These are phyloP conservation scores for Dasypus novemcinctus DNA, from an alignment of 2,113 vertebrate species.

Conservation along the genomic window DNA sequence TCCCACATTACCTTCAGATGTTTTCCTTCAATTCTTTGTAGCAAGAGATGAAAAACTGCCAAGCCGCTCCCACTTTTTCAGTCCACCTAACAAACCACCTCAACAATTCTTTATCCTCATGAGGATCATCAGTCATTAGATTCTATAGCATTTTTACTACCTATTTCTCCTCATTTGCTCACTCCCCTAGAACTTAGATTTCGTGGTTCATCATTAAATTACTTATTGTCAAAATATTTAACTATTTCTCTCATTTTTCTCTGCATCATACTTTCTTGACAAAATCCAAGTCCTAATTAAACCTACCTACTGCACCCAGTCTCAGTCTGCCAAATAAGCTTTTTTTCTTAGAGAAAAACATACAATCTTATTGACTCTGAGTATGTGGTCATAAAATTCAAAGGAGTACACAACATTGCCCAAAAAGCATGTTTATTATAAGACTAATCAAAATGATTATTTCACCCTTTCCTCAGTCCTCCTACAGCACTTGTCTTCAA, in stretches of 20 bases:
- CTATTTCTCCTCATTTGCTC: neutral
- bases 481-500: neutral
- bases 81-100: neutral
- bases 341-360: neutral
- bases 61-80: neutral
- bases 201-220: neutral
- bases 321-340: neutral
- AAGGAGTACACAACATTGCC: neutral
- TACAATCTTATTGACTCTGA: neutral
- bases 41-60: neutral
- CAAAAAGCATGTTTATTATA: neutral
- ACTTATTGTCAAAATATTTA: neutral
- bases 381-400: neutral
- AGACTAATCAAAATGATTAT: neutral
- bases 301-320: neutral
- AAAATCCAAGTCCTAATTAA: slow-evolving; percentile 14
- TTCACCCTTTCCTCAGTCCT: neutral
- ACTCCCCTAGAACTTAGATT: neutral
- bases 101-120: neutral
- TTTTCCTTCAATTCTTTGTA: neutral
- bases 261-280: neutral
- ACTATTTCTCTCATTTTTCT: neutral
- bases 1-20: neutral
- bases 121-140: neutral
- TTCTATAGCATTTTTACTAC: neutral